Evolutionary conservation across 2,113 vertebrate species (phyloP).

Genomic region (Antechinus stuartii): DNA sequence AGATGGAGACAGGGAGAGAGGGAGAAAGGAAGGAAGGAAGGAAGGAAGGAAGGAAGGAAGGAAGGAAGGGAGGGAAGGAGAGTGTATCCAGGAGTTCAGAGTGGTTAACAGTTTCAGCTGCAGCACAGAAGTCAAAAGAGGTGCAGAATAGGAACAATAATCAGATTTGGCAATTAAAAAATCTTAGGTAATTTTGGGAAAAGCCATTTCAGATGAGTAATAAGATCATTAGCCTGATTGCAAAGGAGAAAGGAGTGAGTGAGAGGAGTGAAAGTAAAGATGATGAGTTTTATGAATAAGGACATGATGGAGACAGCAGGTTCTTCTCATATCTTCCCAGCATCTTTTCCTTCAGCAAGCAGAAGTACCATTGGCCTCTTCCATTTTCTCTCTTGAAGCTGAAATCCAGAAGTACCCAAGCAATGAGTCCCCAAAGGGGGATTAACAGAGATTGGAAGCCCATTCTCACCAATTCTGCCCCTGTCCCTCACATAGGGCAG

Average conservation of each 20-base stretch:
- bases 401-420: not conserved
- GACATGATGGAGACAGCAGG: not conserved
- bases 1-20: no score
- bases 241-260: not conserved
- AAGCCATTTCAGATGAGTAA: not conserved
- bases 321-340: not conserved
- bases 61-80: not conserved
- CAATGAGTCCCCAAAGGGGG: not conserved
- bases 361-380: not conserved
- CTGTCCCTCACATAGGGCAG: not conserved
- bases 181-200: not conserved
- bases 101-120: not conserved
- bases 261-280: not conserved
- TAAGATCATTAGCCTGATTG: not conserved
- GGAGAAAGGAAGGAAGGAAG: no score
- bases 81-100: not conserved
- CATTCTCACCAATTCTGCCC: not conserved
- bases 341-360: not conserved
- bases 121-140: not conserved
- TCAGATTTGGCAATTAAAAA: not conserved
- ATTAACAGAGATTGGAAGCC: not conserved
- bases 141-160: not conserved
- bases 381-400: not conserved
- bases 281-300: not conserved
- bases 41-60: no score